Conservation (phyloP, 2,888 invertebrate genomes). For the Rhamphomyia laevipes region DNA sequence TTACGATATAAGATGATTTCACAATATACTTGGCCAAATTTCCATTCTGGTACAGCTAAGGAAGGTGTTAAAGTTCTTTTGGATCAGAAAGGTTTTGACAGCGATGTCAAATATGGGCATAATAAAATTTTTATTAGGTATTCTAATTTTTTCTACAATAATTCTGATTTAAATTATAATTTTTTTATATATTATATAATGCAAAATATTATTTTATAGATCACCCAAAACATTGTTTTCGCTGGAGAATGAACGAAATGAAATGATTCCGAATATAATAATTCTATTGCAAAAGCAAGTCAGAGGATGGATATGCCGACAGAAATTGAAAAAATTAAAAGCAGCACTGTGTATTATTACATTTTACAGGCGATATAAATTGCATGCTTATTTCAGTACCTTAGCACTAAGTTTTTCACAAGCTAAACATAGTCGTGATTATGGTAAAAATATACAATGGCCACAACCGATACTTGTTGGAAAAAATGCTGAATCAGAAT, state of each 20-base stretch:
- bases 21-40: slow-evolving; percentile 95
- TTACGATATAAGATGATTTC: slow-evolving; percentile 95
- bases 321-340: slow-evolving; percentile 70
- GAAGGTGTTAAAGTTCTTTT: slow-evolving; percentile 81
- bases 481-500: slow-evolving; percentile 46
- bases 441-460: slow-evolving; percentile 71
- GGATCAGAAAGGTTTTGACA: slow-evolving; percentile 59
- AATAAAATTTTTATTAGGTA: slow-evolving; percentile 90
- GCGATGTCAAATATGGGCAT: slow-evolving; percentile 88
- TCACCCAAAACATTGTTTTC: slow-evolving; percentile 83
- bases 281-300: slow-evolving; percentile 91
- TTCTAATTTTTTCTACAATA: neutral
- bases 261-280: slow-evolving; percentile 82
- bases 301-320: slow-evolving; percentile 69
- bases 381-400: slow-evolving; percentile 55
- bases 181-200: neutral
- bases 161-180: no score
- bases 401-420: slow-evolving; percentile 51
- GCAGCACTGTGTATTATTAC: slow-evolving; percentile 73
- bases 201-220: slow-evolving; percentile 24
- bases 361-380: slow-evolving; percentile 64
- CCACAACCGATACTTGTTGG: slow-evolving; percentile 64
- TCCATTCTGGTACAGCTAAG: slow-evolving; percentile 59
- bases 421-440: slow-evolving; percentile 56
- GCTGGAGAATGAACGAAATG: slow-evolving; percentile 75